Evolutionary conservation across 2,888 invertebrate species (phyloP), one percentile per base, ranked within the genome.

Genomic region (Macaria liturata): DNA sequence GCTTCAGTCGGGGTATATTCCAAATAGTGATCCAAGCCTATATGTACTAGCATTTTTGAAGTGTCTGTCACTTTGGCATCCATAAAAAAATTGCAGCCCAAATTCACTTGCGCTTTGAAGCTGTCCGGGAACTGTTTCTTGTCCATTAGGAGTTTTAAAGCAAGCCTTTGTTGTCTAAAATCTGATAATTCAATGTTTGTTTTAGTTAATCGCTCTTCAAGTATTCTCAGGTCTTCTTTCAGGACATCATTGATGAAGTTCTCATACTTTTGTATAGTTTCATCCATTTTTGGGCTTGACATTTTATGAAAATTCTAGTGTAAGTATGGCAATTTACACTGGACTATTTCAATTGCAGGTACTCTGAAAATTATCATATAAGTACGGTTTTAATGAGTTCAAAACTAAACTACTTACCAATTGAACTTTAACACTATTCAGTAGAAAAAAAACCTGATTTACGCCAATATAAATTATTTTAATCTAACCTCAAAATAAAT

Each of bases 61-160:
- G 94, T 88, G 75, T 96, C 94, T 51, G 92, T 85, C 52, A 97
- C 94, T 54, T 94, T 88, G 0, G 96, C 96, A 80, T 97, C 95
- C 78, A 96, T 94, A 72, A 96, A 97, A 68, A 97, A 95, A 79
- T 95, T 96, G 69, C 95, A 95, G n/a, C 97, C 97, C 37, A 98
- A 85, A 77, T 97, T 96, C 32, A 97, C 93, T 73, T 91, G 90
- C 3, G 85, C 81, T 74, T 90, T 90, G 51, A 89, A 88, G 2
- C 91, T 88, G 30, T 78, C 55, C 4, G 93, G 90, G 48, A 93
- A 88, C 0, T 92, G 76, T 3, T 89, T 85, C 40, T 92, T 92
- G 57, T 93, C 92, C 49, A 93, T 80, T 3, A 96, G 83, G 0
- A 95, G 93, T 76, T 95, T 93, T 31, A 97, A 93, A 0, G 94